A percentile compares a stretch with the other conserved stretches of the same genome.
phyloP scores from a whole-genome alignment of 2,113 vertebrate genomes.

The Rhinolophus sinicus region DNA sequence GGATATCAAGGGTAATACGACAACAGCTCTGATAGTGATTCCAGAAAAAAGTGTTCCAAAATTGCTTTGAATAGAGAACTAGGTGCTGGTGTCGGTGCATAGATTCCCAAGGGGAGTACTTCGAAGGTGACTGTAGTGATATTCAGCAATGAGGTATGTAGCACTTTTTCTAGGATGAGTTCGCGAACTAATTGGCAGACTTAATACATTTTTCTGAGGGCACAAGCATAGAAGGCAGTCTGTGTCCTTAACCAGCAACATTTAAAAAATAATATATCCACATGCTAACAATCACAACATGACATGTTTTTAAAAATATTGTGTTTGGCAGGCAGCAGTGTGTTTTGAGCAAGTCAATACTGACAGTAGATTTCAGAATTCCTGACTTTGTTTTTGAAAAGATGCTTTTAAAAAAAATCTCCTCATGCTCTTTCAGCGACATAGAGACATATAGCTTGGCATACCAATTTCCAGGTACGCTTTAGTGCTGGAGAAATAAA shows the following conservation, averaged over 20 bases:
- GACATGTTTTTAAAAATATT: neutral
- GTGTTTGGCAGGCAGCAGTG: rapidly evolving
- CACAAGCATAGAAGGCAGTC: neutral
- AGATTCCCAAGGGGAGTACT: too few species aligned
- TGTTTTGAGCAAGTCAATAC: neutral
- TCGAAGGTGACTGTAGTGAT: too few species aligned
- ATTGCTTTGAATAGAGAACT: too few species aligned
- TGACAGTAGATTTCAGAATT: neutral
- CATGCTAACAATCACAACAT: neutral
- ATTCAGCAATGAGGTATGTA: too few species aligned
- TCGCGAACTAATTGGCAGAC: too few species aligned
- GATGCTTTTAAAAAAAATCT: neutral
- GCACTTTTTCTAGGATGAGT: too few species aligned
- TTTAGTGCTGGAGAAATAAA: neutral
- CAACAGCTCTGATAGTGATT: too few species aligned
- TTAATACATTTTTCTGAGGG: neutral
- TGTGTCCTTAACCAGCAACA: neutral
- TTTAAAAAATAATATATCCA: neutral
- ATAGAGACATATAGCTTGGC: neutral
- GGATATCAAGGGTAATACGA: too few species aligned
- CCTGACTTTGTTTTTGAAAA: neutral
- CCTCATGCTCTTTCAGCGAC: neutral
- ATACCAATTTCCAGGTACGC: neutral
- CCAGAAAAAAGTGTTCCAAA: too few species aligned
- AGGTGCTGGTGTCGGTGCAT: too few species aligned